Conservation (phyloP, 2,888 invertebrate genomes). For the Meteorus cinctellus region DNA sequence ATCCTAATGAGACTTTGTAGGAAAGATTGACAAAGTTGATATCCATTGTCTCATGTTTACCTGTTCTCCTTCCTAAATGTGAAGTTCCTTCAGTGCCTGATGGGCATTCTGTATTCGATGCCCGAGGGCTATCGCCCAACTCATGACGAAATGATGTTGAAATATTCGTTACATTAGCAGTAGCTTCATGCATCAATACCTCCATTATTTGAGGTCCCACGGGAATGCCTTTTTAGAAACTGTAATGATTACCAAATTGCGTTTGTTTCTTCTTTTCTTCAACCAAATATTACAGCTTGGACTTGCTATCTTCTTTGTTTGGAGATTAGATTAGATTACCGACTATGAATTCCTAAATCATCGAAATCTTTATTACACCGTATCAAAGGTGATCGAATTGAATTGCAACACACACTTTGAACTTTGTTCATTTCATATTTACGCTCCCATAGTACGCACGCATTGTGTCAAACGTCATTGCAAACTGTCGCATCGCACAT, state of each 20-base stretch:
- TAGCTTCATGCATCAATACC: conserved; percentile 69
- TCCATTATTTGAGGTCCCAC: conserved; percentile 60
- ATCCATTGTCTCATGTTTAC: conserved; percentile 77
- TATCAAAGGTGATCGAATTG: conserved; percentile 24
- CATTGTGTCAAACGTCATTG: neutral
- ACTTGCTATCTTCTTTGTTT: neutral
- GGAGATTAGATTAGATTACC: conserved; percentile 31
- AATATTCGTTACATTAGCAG: conserved; percentile 50
- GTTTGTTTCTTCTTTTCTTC: neutral
- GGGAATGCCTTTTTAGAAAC: conserved; percentile 38
- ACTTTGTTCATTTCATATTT: neutral
- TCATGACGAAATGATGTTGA: conserved; percentile 18
- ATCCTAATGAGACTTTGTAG: conserved; percentile 81
- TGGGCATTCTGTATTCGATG: conserved; percentile 10
- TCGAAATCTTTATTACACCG: conserved; percentile 22
- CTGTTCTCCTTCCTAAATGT: conserved; percentile 48
- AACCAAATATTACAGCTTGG: conserved; percentile 10
- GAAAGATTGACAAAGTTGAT: conserved; percentile 84
- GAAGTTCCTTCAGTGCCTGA: conserved; percentile 25
- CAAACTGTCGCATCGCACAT: neutral
- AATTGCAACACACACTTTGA: conserved; percentile 19
- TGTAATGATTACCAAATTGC: conserved; percentile 17
- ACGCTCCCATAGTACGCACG: neutral
- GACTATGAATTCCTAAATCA: conserved; percentile 5
- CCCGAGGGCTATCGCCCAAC: conserved; percentile 5